Evolutionary conservation across 1,140 invertebrate species (phyloP).

Genomic region (Drosophila jambulina): DNA sequence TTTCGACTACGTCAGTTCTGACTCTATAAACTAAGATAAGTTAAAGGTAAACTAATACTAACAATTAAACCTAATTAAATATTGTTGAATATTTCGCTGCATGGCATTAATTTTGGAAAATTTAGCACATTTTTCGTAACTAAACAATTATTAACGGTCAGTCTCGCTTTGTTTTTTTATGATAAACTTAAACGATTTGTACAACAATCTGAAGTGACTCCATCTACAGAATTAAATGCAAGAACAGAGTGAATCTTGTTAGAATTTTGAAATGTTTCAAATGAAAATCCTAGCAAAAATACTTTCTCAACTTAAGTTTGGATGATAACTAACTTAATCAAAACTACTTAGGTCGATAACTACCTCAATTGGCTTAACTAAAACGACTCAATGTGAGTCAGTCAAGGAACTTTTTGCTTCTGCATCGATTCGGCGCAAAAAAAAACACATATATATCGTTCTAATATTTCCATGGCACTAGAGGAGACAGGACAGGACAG

Average conservation of each 20-base stretch:
- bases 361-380: conserved; percentile 50
- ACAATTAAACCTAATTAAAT: conserved; percentile 13
- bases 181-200: conserved; percentile 24
- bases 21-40: conserved; percentile 19
- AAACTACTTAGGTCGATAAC: conserved; percentile 49
- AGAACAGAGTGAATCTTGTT: background rate
- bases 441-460: conserved; percentile 58
- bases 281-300: conserved; percentile 9
- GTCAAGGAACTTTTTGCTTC: conserved; percentile 72
- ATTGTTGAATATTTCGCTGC: conserved; percentile 13
- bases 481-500: conserved; percentile 6
- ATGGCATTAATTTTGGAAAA: conserved; percentile 47
- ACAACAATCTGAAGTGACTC: conserved; percentile 22
- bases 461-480: conserved; percentile 72
- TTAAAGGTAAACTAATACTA: conserved; percentile 2
- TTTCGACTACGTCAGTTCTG: conserved; percentile 29
- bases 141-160: conserved; percentile 45
- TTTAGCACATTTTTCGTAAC: conserved; percentile 28
- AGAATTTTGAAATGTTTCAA: conserved; percentile 5
- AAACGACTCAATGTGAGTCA: conserved; percentile 78
- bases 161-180: conserved; percentile 26
- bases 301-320: conserved; percentile 19
- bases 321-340: conserved; percentile 1
- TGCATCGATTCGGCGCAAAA: conserved; percentile 23
- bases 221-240: conserved; percentile 18